These are phyloP conservation scores for Caenorhabditis elegans DNA, from an alignment of 1,140 invertebrate genomes.

Conservation along the genomic window WBcel235 BX284604.4:5732001-5732500, in stretches of 20 bases:
- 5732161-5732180: conserved; percentile 9
- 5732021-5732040: no score
- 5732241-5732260: background rate
- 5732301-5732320: conserved; percentile 19
- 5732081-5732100: conserved; percentile 19
- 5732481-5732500: no score
- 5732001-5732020: no score
- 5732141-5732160: conserved; percentile 23
- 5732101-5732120: background rate
- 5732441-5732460: no score
- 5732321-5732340: background rate
- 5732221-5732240: background rate
- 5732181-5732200: background rate
- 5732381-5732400: background rate
- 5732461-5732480: no score
- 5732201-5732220: conserved; percentile 27
- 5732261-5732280: background rate
- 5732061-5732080: background rate
- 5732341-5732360: conserved; percentile 12
- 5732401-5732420: conserved; percentile 20
- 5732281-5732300: background rate
- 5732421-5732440: no score
- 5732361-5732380: no score
- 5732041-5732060: no score
- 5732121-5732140: conserved; percentile 4